Evolutionary conservation across 2,797 vertebrate species (phyloP), one percentile per base, ranked within the genome.

Genomic region (Aldrovandia affinis): DNA sequence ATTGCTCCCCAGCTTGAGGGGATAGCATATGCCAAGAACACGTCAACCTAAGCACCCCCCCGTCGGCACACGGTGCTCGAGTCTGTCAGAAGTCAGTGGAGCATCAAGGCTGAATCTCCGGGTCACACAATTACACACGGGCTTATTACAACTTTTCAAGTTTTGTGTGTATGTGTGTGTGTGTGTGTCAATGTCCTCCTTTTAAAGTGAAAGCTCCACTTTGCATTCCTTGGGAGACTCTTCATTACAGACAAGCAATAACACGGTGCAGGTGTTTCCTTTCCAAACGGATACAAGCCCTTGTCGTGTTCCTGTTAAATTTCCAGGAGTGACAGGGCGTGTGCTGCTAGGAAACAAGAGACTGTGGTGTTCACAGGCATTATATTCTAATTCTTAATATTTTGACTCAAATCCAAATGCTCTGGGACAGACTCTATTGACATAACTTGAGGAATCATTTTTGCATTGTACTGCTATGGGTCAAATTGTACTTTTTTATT

Each of bases 81-180:
- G 84, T 63, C 86, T 87, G 85, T 86, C 86, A 89, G 84, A 77
- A 88, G 84, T 87, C 87, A 89, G 84, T 59, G 59, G 83, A 82
- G 87, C 84, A 86, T 86, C 83, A 78, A 86, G 85, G 82, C 81
- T 83, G 30, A 73, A 84, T 84, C 83, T 87, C 33, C 81, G 63
- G 83, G 86, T 89, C 83, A 82, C 79, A 87, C 83, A 85, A 82
- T 83, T 87, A 85, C 83, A 83, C 30, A 84, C 50, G 54, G 57
- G 82, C 80, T 87, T 85, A 85, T 86, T 87, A 84, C 70, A 88
- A 87, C 83, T 68, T 68, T 77, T 87, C 84, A 81, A 82, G 61
- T 83, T 47, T 50, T 42, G 2, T 70, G 65, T 18, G 33, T 9
- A 1, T 18, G 30, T 12, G 10, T 70, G 65, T 70, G 65, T 20